phyloP scores from a whole-genome alignment of 2,797 vertebrate genomes.

The Enteromius unitaeniatus region DNA sequence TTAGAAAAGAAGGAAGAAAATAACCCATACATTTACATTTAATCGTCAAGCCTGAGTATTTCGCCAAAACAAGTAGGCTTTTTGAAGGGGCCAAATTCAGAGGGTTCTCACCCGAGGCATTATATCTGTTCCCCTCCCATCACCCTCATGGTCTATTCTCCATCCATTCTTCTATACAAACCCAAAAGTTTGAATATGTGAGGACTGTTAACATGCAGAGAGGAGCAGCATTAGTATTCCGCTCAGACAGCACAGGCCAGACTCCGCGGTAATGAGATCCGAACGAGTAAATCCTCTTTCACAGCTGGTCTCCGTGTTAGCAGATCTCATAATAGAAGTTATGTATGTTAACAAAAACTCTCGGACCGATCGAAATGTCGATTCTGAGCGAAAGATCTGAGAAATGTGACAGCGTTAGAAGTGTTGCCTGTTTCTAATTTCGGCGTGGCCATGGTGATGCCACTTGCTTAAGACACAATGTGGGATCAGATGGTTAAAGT shows the following conservation, averaged over 20 bases:
- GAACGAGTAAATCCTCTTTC: slow-evolving; percentile 81
- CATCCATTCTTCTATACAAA: slow-evolving; percentile 69
- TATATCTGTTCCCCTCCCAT: slow-evolving; percentile 66
- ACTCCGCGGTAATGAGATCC: slow-evolving; percentile 69
- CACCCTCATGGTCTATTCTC: slow-evolving; percentile 72
- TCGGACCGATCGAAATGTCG: background rate
- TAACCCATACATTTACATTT: slow-evolving; percentile 10
- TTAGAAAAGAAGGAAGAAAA: background rate
- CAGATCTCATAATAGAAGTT: slow-evolving; percentile 16
- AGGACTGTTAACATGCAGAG: slow-evolving; percentile 79
- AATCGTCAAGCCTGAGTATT: slow-evolving; percentile 20
- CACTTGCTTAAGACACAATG: background rate
- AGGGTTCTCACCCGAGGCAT: slow-evolving; percentile 58
- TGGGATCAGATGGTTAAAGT: slow-evolving; percentile 39
- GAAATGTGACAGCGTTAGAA: slow-evolving; percentile 1
- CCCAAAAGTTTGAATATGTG: slow-evolving; percentile 72
- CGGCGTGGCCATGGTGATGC: background rate
- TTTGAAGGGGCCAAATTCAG: slow-evolving; percentile 49
- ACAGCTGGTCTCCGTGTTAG: slow-evolving; percentile 36
- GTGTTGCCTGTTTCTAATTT: background rate
- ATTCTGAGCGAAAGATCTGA: background rate
- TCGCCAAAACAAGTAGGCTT: slow-evolving; percentile 46
- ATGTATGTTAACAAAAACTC: background rate
- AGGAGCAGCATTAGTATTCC: slow-evolving; percentile 80
- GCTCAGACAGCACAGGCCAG: slow-evolving; percentile 71